These are phyloP conservation scores for Drosophila pandora DNA, from an alignment of 1,140 invertebrate genomes.

Conservation along the genomic window DNA sequence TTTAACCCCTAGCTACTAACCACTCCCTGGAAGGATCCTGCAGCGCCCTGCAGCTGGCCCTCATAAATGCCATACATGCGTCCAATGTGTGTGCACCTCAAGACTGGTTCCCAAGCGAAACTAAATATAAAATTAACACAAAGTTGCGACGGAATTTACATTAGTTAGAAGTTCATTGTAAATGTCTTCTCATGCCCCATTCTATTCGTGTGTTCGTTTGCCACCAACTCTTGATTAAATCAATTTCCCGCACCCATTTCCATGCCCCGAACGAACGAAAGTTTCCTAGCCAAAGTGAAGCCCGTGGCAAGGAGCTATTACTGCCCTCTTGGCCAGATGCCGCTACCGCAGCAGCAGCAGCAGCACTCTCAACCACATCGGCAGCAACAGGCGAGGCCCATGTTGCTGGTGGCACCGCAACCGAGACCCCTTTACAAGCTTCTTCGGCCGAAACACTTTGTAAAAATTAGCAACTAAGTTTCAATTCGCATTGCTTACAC, in stretches of 20 bases:
- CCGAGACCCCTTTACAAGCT: slow-evolving; percentile 46
- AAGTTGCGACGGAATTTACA: slow-evolving; percentile 37
- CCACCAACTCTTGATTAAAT: slow-evolving; percentile 31
- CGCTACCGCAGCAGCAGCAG: slow-evolving; percentile 12
- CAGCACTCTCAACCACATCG: slow-evolving; percentile 24
- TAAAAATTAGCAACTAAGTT: slow-evolving; percentile 63
- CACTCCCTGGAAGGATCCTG: slow-evolving; percentile 12
- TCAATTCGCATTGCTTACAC: slow-evolving; percentile 65
- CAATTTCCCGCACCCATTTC: slow-evolving; percentile 18
- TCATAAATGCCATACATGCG: slow-evolving; percentile 24
- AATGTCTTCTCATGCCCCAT: slow-evolving; percentile 31
- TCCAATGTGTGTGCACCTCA: slow-evolving; percentile 59
- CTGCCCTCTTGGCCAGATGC: slow-evolving; percentile 49
- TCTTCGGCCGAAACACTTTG: slow-evolving; percentile 54
- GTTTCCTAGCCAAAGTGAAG: slow-evolving; percentile 54
- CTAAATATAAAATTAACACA: slow-evolving; percentile 48
- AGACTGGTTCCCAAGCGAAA: slow-evolving; percentile 65
- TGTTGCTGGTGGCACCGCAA: slow-evolving; percentile 1
- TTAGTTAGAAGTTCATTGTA: slow-evolving; percentile 39
- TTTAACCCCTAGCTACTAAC: slow-evolving; percentile 63
- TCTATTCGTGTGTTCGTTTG: slow-evolving; percentile 23
- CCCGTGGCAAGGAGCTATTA: slow-evolving; percentile 57
- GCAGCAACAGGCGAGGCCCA: slow-evolving; percentile 11
- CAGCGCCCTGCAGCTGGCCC: not conserved
- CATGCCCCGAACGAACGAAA: slow-evolving; percentile 23